Base-by-base conservation (phyloP, 2,113 vertebrate species). In the Orthonyx spaldingii region DNA sequence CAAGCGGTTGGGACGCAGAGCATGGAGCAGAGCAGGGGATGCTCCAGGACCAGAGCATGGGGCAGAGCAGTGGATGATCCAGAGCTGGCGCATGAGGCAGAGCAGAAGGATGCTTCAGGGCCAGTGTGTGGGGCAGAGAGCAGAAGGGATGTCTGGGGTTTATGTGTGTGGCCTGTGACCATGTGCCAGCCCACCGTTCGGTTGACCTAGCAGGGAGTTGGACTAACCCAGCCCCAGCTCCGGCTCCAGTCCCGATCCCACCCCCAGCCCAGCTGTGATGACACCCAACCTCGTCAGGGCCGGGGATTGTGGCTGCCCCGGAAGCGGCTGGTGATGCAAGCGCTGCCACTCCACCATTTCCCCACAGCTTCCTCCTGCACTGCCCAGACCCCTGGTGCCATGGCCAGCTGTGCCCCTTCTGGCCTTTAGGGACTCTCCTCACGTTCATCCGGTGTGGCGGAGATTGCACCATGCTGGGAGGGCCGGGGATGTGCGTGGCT, bases 121-220 rank as follows among this genome's bases (percentile, higher is more conserved):
- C 11, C 1, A 1, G 37, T 27, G 39, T 14, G 20, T 10, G 46
- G 13, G 22, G 15, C 39, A 74, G 41, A 27, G 32, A 39, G n/a
- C 8, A 27, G 39, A 63, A 41, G 16, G 4, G 5, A 44, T 57
- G 33, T 50, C 28, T 28, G 39, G 42, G 20, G 19, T 27, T 20
- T 5, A 7, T 4, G 18, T 41, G 9, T 27, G 68, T 42, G 53
- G 44, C 33, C 0, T 7, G 50, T 47, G 46, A 32, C 50, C 1
- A 1, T 5, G 8, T 46, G 28, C 39, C 2, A 7, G 30, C n/a
- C 20, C 14, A 16, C 1, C 2, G 37, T 3, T 2, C 0, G 0
- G 37, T 13, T 70, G 75, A 44, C 28, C 33, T 52, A 44, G 27
- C 32, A 61, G 52, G 47, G 69, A 47, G 28, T 0, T 46, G 33